A percentile compares a stretch with the other conserved stretches of the same genome.
phyloP scores from a whole-genome alignment of 2,113 vertebrate genomes.

The Theristicus caerulescens region DNA sequence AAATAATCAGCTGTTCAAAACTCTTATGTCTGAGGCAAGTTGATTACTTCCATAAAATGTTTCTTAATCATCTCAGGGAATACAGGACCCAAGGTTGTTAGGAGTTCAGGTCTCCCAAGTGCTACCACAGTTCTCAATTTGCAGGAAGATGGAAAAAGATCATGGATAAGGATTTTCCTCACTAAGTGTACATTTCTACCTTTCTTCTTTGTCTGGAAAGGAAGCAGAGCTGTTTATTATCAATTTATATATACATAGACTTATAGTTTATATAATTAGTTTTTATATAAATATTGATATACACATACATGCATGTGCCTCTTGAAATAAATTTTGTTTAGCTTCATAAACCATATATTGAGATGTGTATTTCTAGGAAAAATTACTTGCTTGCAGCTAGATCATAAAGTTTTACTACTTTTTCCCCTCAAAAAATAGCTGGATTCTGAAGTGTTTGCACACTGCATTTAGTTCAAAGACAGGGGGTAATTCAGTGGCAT shows the following conservation, averaged over 20 bases:
- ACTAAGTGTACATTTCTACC: background rate
- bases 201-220: background rate
- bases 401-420: background rate
- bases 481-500: background rate
- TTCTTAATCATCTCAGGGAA: background rate
- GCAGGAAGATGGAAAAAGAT: background rate
- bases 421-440: background rate
- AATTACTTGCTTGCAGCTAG: background rate
- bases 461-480: background rate
- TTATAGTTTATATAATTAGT: background rate
- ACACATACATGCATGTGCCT: background rate
- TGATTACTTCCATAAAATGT: background rate
- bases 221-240: background rate
- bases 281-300: background rate
- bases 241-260: background rate
- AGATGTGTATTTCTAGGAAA: background rate
- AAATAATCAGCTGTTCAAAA: background rate
- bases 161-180: background rate
- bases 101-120: background rate
- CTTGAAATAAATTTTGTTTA: background rate
- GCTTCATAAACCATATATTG: background rate
- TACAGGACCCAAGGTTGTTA: background rate
- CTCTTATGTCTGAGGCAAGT: background rate
- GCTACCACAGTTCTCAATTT: background rate
- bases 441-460: background rate